These are phyloP conservation scores for Karalla daura DNA, from an alignment of 2,797 vertebrate genomes.

Conservation along the genomic window DNA sequence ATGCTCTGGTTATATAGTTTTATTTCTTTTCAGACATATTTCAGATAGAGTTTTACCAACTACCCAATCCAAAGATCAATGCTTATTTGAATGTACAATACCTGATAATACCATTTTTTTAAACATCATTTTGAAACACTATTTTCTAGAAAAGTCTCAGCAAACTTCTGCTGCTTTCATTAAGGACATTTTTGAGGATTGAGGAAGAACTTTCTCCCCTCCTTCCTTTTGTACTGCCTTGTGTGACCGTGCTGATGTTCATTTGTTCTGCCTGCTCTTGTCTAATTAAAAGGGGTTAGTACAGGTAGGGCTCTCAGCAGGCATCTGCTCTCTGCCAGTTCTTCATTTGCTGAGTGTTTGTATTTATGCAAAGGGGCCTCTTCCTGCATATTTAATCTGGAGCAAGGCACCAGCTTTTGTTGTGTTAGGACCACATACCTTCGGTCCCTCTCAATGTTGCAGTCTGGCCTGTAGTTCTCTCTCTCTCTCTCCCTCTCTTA, in stretches of 20 bases:
- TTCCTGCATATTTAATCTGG: slow-evolving; percentile 98
- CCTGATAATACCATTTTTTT: no score
- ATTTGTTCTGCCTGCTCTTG: slow-evolving; percentile 66
- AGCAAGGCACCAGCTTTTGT: slow-evolving; percentile 95
- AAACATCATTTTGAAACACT: no score
- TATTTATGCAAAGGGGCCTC: slow-evolving; percentile 97
- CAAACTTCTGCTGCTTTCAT: slow-evolving; percentile 29
- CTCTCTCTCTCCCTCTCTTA: slow-evolving; percentile 26
- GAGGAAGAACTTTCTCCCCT: slow-evolving; percentile 16
- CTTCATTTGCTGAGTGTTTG: slow-evolving; percentile 97
- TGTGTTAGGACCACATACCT: slow-evolving; percentile 98
- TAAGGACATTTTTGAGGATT: slow-evolving; percentile 35
- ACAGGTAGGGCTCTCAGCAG: slow-evolving; percentile 94
- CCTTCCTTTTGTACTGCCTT: slow-evolving; percentile 36
- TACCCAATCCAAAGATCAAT: background rate
- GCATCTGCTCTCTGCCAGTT: slow-evolving; percentile 89
- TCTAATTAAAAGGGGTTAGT: slow-evolving; percentile 83
- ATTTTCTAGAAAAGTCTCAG: background rate
- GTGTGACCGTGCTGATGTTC: slow-evolving; percentile 54
- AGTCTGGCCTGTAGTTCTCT: slow-evolving; percentile 76
- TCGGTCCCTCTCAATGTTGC: slow-evolving; percentile 89
- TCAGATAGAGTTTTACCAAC: slow-evolving; percentile 1
- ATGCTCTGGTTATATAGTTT: slow-evolving; percentile 12
- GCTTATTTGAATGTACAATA: slow-evolving; percentile 9
- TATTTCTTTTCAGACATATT: background rate